phyloP scores from a whole-genome alignment of 1,140 invertebrate species.

The Panagrolaimus sp. region DNA sequence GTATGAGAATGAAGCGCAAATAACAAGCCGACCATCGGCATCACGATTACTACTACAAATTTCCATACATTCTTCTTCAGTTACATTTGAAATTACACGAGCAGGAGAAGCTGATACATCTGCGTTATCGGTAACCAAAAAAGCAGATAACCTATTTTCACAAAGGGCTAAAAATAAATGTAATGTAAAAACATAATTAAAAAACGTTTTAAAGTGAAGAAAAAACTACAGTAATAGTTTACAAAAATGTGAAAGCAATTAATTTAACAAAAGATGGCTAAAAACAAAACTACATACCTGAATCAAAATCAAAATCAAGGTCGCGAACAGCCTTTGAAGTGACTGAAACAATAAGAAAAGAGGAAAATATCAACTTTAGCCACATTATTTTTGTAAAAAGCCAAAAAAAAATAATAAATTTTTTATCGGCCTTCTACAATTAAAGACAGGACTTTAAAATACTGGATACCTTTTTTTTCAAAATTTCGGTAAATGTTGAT shows the following conservation, averaged over 20 bases:
- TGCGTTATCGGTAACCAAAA: slow-evolving; percentile 36
- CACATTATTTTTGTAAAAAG: too few relatives aligned
- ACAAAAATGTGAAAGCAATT: too few relatives aligned
- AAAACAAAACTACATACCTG: background rate
- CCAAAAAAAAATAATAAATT: too few relatives aligned
- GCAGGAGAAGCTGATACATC: slow-evolving; percentile 14
- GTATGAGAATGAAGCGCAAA: slow-evolving; percentile 36
- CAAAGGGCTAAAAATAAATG: slow-evolving; percentile 32
- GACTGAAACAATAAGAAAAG: too few relatives aligned
- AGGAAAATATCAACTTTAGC: too few relatives aligned
- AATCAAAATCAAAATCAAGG: background rate
- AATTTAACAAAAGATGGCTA: background rate
- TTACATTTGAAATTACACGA: slow-evolving; percentile 25
- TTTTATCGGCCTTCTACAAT: too few relatives aligned
- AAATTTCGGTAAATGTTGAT: slow-evolving; percentile 1
- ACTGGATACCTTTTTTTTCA: too few relatives aligned
- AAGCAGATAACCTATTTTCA: slow-evolving; percentile 30
- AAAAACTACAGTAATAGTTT: too few relatives aligned
- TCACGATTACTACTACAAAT: slow-evolving; percentile 38
- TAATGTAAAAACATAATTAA: too few relatives aligned
- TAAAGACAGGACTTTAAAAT: too few relatives aligned
- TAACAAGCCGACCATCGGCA: slow-evolving; percentile 22
- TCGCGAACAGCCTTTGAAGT: background rate
- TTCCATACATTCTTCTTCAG: slow-evolving; percentile 34
- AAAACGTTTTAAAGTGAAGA: too few relatives aligned